These are phyloP conservation scores for Catocala fraxini DNA, from an alignment of 2,888 invertebrate genomes.

Conservation along the genomic window DNA sequence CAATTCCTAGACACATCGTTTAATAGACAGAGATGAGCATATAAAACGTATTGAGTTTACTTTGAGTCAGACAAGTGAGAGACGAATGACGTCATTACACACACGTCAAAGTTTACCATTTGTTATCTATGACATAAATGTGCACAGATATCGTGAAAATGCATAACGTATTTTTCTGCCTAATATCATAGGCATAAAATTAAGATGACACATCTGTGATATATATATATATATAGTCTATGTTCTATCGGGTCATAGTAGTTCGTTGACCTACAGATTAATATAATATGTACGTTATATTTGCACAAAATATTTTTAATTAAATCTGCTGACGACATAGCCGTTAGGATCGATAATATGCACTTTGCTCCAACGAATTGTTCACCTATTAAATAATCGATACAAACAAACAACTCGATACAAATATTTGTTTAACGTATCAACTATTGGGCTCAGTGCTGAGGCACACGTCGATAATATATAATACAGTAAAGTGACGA, in stretches of 20 bases:
- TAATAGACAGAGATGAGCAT: too few species aligned
- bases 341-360: constrained; percentile 16
- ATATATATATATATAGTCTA: neutral
- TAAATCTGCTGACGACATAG: constrained; percentile 8
- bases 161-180: too few species aligned
- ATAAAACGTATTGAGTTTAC: too few species aligned
- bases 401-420: constrained; percentile 33
- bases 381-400: constrained; percentile 22
- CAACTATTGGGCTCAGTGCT: constrained; percentile 12
- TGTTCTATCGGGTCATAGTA: neutral
- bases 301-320: constrained; percentile 5
- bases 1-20: too few species aligned
- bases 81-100: too few species aligned
- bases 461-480: neutral
- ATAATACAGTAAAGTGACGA: neutral
- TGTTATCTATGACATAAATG: neutral
- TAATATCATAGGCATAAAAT: too few species aligned
- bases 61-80: neutral
- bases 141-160: neutral
- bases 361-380: constrained; percentile 43
- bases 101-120: neutral
- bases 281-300: neutral
- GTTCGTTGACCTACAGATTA: constrained; percentile 17
- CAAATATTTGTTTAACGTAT: constrained; percentile 38
- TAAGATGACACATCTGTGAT: too few species aligned